Percentiles rank a stretch among this genome's conserved stretches.
phyloP scores from a whole-genome alignment of 2,113 vertebrate genomes.

The Aptenodytes forsteri region DNA sequence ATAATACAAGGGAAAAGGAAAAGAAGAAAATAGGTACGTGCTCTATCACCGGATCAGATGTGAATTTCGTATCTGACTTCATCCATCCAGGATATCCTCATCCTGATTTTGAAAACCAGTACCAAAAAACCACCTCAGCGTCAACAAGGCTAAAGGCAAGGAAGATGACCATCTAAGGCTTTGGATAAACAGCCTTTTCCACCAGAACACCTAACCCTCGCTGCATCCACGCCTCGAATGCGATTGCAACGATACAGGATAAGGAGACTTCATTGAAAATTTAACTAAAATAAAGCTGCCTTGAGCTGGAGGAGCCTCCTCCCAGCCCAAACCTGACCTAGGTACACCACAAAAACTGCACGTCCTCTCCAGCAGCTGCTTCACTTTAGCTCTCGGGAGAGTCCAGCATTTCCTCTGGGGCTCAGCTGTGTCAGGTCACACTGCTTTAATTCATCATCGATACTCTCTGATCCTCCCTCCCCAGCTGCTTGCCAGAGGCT shows the following conservation, averaged over 20 bases:
- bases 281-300: background rate
- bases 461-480: rapidly evolving
- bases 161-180: background rate
- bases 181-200: background rate
- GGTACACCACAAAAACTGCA: background rate
- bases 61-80: background rate
- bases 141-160: background rate
- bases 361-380: background rate
- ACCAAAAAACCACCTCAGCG: rapidly evolving
- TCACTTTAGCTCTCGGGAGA: background rate
- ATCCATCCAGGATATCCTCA: background rate
- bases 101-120: background rate
- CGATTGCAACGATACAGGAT: rapidly evolving
- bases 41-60: background rate
- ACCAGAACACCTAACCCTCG: background rate
- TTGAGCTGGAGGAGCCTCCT: background rate
- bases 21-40: background rate
- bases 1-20: background rate
- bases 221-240: rapidly evolving
- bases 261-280: background rate
- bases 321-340: background rate
- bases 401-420: rapidly evolving
- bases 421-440: rapidly evolving
- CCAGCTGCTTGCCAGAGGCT: background rate
- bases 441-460: background rate